Conservation (phyloP, 2,888 invertebrate genomes). For the Scaptomyza polygonia region DNA sequence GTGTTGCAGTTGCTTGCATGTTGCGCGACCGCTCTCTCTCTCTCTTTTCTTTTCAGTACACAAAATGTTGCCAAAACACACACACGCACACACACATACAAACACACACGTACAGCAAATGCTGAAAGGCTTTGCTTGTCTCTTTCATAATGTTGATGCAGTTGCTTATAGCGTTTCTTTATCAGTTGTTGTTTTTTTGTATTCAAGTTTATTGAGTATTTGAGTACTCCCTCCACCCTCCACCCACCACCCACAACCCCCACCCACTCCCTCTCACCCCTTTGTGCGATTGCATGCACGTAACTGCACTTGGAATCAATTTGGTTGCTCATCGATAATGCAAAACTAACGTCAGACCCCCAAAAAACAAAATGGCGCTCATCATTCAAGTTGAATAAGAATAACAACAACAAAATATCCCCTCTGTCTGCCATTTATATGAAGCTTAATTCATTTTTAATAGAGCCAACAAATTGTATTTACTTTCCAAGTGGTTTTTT, state of each 20-base stretch:
- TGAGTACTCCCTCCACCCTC: neutral
- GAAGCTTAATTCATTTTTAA: slow-evolving; percentile 73
- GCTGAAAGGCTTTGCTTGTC: slow-evolving; percentile 55
- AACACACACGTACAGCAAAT: slow-evolving; percentile 3
- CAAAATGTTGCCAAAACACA: slow-evolving; percentile 64
- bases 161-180: slow-evolving; percentile 12
- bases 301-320: slow-evolving; percentile 76
- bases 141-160: slow-evolving; percentile 60
- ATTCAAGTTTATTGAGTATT: neutral
- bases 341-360: slow-evolving; percentile 48
- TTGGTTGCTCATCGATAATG: slow-evolving; percentile 75
- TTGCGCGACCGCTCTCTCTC: slow-evolving; percentile 32
- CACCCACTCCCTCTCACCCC: no score
- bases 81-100: slow-evolving; percentile 18
- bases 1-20: slow-evolving; percentile 54
- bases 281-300: slow-evolving; percentile 60
- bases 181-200: neutral
- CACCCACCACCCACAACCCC: no score
- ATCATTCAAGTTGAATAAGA: slow-evolving; percentile 48
- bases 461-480: slow-evolving; percentile 68
- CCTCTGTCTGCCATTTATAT: slow-evolving; percentile 46
- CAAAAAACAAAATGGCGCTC: slow-evolving; percentile 74
- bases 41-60: neutral
- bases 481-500: slow-evolving; percentile 66
- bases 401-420: slow-evolving; percentile 3